Conservation (phyloP, 2,888 invertebrate species). For the Agonopterix alstromeriana region DNA sequence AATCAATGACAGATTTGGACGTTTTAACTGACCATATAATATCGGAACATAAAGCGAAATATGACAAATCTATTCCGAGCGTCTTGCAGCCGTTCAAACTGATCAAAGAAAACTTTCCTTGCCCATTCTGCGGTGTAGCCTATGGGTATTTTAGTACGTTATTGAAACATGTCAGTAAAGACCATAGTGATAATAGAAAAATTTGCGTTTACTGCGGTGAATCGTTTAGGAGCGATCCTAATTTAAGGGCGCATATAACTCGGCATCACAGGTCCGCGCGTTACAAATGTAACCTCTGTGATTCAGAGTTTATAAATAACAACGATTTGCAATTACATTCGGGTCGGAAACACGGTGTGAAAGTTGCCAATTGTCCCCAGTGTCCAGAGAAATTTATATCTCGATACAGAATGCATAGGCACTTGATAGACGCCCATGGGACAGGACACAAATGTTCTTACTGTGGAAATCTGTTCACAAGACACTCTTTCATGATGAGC, state of each 20-base stretch:
- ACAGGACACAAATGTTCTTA: conserved; percentile 47
- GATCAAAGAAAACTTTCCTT: conserved; percentile 40
- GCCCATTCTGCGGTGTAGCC: conserved; percentile 41
- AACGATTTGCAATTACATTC: conserved; percentile 36
- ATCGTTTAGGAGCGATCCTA: conserved; percentile 43
- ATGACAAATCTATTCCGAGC: conserved; percentile 31
- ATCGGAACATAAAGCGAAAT: conserved; percentile 33
- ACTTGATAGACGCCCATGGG: conserved; percentile 37
- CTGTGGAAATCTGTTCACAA: conserved; percentile 45
- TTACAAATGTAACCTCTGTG: conserved; percentile 38
- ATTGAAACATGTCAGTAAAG: conserved; percentile 41
- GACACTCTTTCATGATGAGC: conserved; percentile 47
- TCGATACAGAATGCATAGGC: conserved; percentile 43
- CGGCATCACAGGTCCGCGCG: conserved; percentile 32
- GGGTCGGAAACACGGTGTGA: conserved; percentile 41
- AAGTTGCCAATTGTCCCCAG: conserved; percentile 36
- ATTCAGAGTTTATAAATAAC: conserved; percentile 29
- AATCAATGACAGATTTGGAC: conserved; percentile 29
- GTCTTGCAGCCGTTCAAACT: conserved; percentile 41
- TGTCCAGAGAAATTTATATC: conserved; percentile 50
- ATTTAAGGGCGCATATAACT: conserved; percentile 42
- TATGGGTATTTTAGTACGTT: conserved; percentile 45
- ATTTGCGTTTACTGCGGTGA: conserved; percentile 52
- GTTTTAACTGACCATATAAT: conserved; percentile 36
- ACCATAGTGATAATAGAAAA: conserved; percentile 43